Conservation (phyloP, 1,140 invertebrate genomes). For the Tyrophagus putrescentiae region DNA sequence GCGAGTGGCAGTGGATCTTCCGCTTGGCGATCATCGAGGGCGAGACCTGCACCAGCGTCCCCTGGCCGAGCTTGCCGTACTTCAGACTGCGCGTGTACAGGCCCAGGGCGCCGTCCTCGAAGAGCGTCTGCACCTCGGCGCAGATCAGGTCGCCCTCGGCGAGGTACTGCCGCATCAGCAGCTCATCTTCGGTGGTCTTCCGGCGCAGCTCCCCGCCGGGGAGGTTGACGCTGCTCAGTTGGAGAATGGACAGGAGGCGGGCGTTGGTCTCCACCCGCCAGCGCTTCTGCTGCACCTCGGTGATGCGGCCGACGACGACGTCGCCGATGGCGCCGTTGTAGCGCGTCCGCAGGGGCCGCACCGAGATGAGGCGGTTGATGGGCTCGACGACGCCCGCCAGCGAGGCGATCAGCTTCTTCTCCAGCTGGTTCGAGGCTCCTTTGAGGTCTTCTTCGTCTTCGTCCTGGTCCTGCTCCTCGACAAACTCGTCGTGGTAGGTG, state of each 20-base stretch:
- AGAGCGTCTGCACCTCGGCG: slow-evolving; percentile 84
- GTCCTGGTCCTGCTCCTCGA: not conserved
- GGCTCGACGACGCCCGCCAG: slow-evolving; percentile 82
- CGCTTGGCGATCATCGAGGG: slow-evolving; percentile 79
- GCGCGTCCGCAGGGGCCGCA: slow-evolving; percentile 72
- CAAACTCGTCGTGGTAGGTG: slow-evolving; percentile 52
- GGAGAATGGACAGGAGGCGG: slow-evolving; percentile 67
- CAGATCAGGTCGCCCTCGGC: slow-evolving; percentile 85
- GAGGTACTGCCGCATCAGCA: slow-evolving; percentile 86
- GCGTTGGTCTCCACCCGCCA: slow-evolving; percentile 94
- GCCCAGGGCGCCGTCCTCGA: slow-evolving; percentile 74
- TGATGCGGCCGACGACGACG: slow-evolving; percentile 82
- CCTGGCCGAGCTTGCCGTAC: slow-evolving; percentile 86
- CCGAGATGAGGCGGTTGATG: slow-evolving; percentile 85
- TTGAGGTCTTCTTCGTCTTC: not conserved
- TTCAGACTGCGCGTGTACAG: slow-evolving; percentile 89
- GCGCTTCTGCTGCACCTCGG: slow-evolving; percentile 66
- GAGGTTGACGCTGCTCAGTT: slow-evolving; percentile 85
- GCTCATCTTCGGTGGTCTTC: slow-evolving; percentile 86
- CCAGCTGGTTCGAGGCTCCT: slow-evolving; percentile 34
- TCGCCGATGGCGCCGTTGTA: slow-evolving; percentile 74
- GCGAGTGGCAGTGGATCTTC: slow-evolving; percentile 90
- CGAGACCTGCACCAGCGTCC: slow-evolving; percentile 74
- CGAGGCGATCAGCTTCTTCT: slow-evolving; percentile 66
- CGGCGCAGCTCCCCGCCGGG: slow-evolving; percentile 87